phyloP scores from a whole-genome alignment of 2,797 vertebrate species.

The Furcifer pardalis region DNA sequence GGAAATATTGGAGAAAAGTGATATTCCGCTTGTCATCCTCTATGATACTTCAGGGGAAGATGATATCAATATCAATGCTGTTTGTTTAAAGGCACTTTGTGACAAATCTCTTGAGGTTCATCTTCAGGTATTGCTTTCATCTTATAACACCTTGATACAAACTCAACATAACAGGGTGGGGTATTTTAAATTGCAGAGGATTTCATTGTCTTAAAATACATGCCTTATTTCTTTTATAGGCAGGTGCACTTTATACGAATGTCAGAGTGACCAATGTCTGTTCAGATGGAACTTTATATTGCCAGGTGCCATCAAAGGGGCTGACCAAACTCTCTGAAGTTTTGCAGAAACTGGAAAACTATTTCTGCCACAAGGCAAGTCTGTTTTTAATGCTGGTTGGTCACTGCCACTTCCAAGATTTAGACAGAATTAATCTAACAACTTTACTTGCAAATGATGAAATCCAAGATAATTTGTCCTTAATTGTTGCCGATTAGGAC shows the following conservation, averaged over 20 bases:
- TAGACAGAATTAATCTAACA: not conserved
- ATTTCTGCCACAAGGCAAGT: conserved; percentile 85
- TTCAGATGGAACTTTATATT: conserved; percentile 88
- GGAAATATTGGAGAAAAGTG: conserved; percentile 84
- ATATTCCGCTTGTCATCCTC: conserved; percentile 82
- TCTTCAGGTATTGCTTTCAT: conserved; percentile 79
- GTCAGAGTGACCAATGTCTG: conserved; percentile 88
- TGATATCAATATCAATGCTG: conserved; percentile 89
- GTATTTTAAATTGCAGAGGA: conserved; percentile 9
- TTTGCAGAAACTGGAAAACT: conserved; percentile 83
- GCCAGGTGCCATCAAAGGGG: conserved; percentile 90
- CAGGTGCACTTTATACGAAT: conserved; percentile 79
- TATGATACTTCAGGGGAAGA: conserved; percentile 93
- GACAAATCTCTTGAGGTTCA: conserved; percentile 86
- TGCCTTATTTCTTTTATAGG: conserved; percentile 70
- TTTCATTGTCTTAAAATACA: not conserved
- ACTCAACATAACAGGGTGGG: not conserved
- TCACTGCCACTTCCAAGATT: not conserved
- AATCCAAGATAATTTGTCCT: not conserved
- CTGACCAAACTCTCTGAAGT: conserved; percentile 81
- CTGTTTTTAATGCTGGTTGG: not conserved
- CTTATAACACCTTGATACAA: not conserved
- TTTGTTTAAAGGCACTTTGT: conserved; percentile 84
- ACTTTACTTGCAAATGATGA: not conserved
- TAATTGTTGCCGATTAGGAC: not conserved